Conservation (phyloP, 2,888 invertebrate genomes). For the Eupithecia dodoneata region DNA sequence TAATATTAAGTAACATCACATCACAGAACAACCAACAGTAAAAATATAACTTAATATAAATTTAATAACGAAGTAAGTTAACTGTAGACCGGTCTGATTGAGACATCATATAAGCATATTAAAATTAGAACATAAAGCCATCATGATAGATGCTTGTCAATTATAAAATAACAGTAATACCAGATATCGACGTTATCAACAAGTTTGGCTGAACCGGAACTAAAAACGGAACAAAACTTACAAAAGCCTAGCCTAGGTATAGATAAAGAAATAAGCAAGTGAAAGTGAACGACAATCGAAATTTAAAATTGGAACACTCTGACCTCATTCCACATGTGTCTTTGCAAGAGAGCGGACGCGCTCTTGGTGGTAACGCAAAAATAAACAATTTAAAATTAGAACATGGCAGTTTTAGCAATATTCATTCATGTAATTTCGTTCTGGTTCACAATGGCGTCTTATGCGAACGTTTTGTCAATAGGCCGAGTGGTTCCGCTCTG, state of each 20-base stretch:
- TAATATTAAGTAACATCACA: neutral
- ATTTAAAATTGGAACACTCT: constrained; percentile 78
- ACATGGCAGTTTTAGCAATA: constrained; percentile 47
- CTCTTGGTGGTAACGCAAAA: constrained; percentile 60
- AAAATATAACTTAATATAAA: neutral
- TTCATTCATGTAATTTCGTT: constrained; percentile 48
- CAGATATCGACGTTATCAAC: constrained; percentile 28
- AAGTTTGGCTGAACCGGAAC: constrained; percentile 51
- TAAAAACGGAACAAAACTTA: constrained; percentile 49
- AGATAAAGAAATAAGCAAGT: constrained; percentile 52
- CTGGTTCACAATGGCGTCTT: constrained; percentile 20
- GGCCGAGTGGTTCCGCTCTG: constrained; percentile 66
- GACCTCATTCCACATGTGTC: constrained; percentile 76
- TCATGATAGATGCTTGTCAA: constrained; percentile 25
- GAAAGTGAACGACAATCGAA: constrained; percentile 76
- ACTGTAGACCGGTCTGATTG: neutral
- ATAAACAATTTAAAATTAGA: constrained; percentile 69
- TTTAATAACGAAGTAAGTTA: neutral
- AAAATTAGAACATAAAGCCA: constrained; percentile 28
- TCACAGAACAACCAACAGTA: neutral
- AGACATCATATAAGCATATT: constrained; percentile 10
- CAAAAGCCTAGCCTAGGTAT: constrained; percentile 39
- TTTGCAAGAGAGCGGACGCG: constrained; percentile 66
- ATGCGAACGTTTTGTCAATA: constrained; percentile 51
- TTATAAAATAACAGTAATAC: constrained; percentile 36